Percentiles rank a stretch among this genome's conserved stretches.
Conservation (phyloP, 2,113 vertebrate genomes). For the Cathartes aura region DNA sequence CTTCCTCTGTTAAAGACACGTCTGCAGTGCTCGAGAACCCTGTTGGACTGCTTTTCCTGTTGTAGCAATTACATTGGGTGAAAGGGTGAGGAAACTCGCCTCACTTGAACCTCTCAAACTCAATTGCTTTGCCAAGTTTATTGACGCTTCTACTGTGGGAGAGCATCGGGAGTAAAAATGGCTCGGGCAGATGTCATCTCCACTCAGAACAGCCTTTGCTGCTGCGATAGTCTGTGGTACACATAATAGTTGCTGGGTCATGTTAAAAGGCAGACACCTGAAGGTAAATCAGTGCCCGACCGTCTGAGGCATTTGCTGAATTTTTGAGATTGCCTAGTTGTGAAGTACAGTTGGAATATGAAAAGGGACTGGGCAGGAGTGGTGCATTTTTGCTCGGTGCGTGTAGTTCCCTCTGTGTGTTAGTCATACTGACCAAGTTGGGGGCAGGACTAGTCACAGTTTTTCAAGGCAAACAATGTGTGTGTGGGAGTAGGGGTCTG, state of each 20-base stretch:
- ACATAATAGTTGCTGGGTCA: not conserved
- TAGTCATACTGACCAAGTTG: not conserved
- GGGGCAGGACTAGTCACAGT: not conserved
- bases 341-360: not conserved
- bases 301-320: fast-evolving
- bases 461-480: not conserved
- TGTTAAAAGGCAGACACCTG: not conserved
- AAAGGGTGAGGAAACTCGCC: conserved; percentile 41
- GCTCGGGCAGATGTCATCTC: not conserved
- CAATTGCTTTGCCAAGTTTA: not conserved
- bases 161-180: not conserved
- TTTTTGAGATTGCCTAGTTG: not conserved
- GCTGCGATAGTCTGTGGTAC: fast-evolving
- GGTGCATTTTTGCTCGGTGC: not conserved
- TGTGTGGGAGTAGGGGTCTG: not conserved
- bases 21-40: not conserved
- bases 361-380: not conserved
- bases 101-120: not conserved
- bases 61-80: not conserved
- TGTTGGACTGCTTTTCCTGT: not conserved
- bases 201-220: not conserved
- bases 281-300: fast-evolving
- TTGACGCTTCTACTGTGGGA: not conserved
- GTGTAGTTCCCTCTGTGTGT: not conserved
- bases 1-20: not conserved